Evolutionary conservation across 1,140 invertebrate species (phyloP).

Genomic region (Frieseomelitta varia): DNA sequence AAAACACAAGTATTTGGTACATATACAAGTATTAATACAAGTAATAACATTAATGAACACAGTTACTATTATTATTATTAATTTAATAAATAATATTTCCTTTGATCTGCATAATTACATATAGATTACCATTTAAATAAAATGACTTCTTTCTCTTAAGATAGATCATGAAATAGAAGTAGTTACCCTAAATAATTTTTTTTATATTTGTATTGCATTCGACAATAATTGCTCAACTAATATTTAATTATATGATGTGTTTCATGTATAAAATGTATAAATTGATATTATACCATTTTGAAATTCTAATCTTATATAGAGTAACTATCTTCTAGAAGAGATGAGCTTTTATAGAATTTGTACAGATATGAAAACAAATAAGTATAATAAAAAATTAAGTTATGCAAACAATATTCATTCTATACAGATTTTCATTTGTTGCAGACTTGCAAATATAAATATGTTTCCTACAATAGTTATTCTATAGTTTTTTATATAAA

Average conservation of each 20-base stretch:
- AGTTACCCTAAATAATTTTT: slow-evolving; percentile 5
- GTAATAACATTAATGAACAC: neutral
- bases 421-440: neutral
- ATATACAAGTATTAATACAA: neutral
- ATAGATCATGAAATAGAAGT: neutral
- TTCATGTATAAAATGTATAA: slow-evolving; percentile 15
- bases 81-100: neutral
- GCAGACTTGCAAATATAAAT: neutral
- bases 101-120: neutral
- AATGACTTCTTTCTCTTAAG: neutral
- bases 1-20: neutral
- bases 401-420: neutral
- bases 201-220: neutral
- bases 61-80: slow-evolving; percentile 15
- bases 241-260: neutral
- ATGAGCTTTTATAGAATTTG: neutral
- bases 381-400: slow-evolving; percentile 4
- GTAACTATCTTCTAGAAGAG: neutral
- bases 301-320: neutral
- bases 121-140: slow-evolving; percentile 21
- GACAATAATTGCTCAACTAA: slow-evolving; percentile 8
- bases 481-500: neutral
- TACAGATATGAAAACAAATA: slow-evolving; percentile 7
- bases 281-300: neutral
- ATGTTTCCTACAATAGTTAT: neutral